Evolutionary conservation across 2,797 vertebrate genomes (phyloP).

Genomic region (Gambusia yucatana): DNA sequence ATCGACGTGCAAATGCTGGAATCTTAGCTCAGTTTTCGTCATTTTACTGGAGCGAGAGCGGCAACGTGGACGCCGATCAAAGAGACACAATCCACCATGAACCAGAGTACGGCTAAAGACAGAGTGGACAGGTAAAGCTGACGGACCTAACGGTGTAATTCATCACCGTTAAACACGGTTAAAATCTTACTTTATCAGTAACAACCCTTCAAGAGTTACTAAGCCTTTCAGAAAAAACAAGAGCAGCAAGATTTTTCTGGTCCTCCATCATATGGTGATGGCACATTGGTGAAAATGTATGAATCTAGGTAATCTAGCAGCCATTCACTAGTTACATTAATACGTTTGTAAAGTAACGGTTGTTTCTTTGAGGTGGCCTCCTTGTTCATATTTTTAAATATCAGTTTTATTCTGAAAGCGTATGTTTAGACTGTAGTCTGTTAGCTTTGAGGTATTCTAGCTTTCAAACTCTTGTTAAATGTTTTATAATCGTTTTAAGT

Average conservation of each 20-base stretch:
- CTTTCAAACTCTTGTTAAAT: not conserved
- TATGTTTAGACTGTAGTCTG: not conserved
- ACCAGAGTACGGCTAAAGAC: constrained; percentile 48
- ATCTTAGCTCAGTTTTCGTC: not conserved
- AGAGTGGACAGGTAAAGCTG: constrained; percentile 70
- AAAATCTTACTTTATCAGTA: not conserved
- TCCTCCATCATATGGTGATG: not conserved
- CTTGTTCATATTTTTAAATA: not conserved
- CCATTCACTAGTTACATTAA: not conserved
- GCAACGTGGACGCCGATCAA: constrained; percentile 65
- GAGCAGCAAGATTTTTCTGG: not conserved
- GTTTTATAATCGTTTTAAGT: constrained; percentile 1
- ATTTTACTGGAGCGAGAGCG: constrained; percentile 10
- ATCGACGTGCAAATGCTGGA: constrained; percentile 8
- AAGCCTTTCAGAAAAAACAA: not conserved
- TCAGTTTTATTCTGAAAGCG: not conserved
- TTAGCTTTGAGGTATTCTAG: not conserved
- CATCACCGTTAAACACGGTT: not conserved
- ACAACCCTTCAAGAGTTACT: not conserved
- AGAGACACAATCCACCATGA: constrained; percentile 12
- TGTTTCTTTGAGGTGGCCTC: not conserved
- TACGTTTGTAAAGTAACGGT: not conserved
- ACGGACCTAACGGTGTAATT: not conserved
- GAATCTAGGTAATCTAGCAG: not conserved
- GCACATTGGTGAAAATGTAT: not conserved